A percentile compares a stretch with the other conserved stretches of the same genome.
Evolutionary conservation across 2,797 vertebrate species (phyloP).

Genomic region (Anniella stebbinsi): DNA sequence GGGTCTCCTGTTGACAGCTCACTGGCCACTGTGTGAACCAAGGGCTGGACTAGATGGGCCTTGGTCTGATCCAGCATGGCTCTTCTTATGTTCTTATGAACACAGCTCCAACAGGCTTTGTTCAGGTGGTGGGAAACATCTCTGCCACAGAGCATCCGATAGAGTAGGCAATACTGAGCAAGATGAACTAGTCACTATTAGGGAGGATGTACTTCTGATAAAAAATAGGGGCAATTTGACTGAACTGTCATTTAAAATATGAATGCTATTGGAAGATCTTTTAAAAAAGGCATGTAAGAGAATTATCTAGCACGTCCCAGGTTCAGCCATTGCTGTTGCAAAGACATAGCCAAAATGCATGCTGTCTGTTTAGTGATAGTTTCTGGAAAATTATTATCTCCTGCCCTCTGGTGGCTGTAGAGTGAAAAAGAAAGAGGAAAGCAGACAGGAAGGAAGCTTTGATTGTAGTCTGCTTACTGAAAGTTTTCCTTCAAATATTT

Average conservation of each 20-base stretch:
- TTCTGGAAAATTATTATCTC: slow-evolving; percentile 6
- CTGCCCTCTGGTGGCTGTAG: slow-evolving; percentile 28
- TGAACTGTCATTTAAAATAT: not conserved
- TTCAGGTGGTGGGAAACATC: too few species aligned
- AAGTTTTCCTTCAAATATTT: not conserved
- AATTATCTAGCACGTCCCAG: not conserved
- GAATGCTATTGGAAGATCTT: not conserved
- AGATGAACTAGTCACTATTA: not conserved
- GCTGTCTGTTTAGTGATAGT: not conserved
- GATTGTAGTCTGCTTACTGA: not conserved
- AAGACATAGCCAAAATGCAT: not conserved
- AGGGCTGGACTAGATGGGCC: too few species aligned
- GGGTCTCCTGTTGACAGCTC: too few species aligned
- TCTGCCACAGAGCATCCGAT: too few species aligned
- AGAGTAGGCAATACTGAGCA: too few species aligned
- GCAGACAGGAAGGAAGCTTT: not conserved
- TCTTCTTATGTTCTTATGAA: too few species aligned
- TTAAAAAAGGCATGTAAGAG: not conserved
- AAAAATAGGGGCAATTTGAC: not conserved
- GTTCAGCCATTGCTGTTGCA: not conserved
- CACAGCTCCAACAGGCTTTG: too few species aligned
- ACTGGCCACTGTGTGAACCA: too few species aligned
- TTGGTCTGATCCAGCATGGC: too few species aligned
- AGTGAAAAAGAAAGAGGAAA: too few species aligned
- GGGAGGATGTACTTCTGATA: not conserved